Conservation (phyloP, 2,888 invertebrate species). For the Acleris sparsana region DNA sequence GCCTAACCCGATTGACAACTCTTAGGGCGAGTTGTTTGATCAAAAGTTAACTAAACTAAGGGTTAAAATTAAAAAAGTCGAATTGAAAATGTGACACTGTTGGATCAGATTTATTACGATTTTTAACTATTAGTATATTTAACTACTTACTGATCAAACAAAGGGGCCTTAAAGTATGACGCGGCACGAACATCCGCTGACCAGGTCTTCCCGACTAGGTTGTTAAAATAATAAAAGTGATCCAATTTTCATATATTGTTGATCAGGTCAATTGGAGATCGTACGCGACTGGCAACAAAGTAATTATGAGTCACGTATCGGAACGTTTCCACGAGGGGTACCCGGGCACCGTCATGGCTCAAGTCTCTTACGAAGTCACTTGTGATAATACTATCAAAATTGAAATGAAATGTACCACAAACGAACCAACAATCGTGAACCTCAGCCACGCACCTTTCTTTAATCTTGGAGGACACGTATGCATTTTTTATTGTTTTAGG, state of each 20-base stretch:
- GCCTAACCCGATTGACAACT: too few species aligned
- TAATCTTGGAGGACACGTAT: constrained; percentile 95
- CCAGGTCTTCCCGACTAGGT: neutral
- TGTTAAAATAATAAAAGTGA: neutral
- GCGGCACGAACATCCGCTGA: too few species aligned
- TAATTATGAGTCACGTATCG: constrained; percentile 90
- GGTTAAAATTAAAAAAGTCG: too few species aligned
- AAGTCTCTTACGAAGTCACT: constrained; percentile 87
- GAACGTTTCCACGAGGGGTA: constrained; percentile 93
- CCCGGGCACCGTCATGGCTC: constrained; percentile 91
- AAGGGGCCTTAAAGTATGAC: too few species aligned
- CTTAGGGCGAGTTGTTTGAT: too few species aligned
- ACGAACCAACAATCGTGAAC: constrained; percentile 92
- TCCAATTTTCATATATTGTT: too few species aligned
- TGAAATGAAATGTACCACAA: constrained; percentile 89
- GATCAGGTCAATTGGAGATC: constrained; percentile 86
- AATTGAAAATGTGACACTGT: too few species aligned
- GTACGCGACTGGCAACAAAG: constrained; percentile 82
- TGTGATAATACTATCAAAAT: constrained; percentile 89
- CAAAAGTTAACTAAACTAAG: too few species aligned
- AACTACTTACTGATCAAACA: too few species aligned
- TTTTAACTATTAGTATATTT: too few species aligned
- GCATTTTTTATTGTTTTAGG: constrained; percentile 43
- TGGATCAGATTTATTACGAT: too few species aligned
- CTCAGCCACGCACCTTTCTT: constrained; percentile 95